Evolutionary conservation across 2,888 invertebrate genomes (phyloP), one percentile per base, ranked within the genome.

Genomic region (Synergus laeviventris): DNA sequence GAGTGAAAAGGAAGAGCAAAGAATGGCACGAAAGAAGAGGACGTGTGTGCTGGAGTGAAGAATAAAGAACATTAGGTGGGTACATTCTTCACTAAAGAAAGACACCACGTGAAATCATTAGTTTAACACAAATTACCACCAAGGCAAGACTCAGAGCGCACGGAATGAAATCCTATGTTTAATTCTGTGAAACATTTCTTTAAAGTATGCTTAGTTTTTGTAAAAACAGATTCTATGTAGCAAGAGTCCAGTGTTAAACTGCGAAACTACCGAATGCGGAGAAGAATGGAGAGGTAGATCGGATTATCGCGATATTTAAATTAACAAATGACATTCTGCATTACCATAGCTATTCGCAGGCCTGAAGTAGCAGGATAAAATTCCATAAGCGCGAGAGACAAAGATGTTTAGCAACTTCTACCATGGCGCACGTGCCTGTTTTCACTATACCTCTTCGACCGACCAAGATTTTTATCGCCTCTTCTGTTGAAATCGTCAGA

Each of bases 231-330:
- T 18, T 18, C 54, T 24, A 24, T 59, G 59, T 24, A 24, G 59
- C 24, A 59, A 2, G 24, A 21, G 21, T 24, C 24, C 5, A 24
- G 59, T 59, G 24, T 24, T 59, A 7, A 59, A 24, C 59, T 59
- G 59, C 24, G 24, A 59, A 59, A 24, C 24, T 59, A 59, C 59
- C 24, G 24, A 59, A 59, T 59, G 24, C 59, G 59, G 64, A 42
- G 64, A 39, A 64, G 42, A 64, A 78, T 82, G 78, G 84, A 83
- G 84, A 84, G 81, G 84, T 82, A 86, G 87, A 86, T 87, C 88
- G 88, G 88, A 88, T 88, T 88, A 88, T 88, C 87, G 87, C 87
- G 88, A 87, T 88, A 88, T 88, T 88, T 88, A 88, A 88, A 88
- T 88, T 87, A 88, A 88, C 88, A 88, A 88, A 88, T 88, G 88